Percentiles rank a stretch among this genome's conserved stretches.
Conservation (phyloP, 2,113 vertebrate genomes). For the Xiphorhynchus elegans region DNA sequence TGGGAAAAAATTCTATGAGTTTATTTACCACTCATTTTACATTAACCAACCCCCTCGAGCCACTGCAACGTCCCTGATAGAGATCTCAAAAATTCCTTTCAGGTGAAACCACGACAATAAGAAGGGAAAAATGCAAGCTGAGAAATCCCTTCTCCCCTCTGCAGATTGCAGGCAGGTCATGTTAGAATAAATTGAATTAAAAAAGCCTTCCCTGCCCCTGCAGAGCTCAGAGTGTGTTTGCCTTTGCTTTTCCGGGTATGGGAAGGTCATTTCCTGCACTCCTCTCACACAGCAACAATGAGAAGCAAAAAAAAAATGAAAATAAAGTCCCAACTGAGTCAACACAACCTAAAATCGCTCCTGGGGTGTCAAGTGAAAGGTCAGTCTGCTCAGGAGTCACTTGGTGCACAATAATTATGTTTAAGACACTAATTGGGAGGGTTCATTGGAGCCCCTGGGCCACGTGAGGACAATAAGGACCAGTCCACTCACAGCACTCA, state of each 20-base stretch:
- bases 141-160: not conserved
- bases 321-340: not conserved
- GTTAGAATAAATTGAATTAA: too few relatives aligned
- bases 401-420: not conserved
- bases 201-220: not conserved
- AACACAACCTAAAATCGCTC: not conserved
- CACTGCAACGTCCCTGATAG: not conserved
- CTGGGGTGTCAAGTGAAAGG: not conserved
- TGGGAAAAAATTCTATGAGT: not conserved
- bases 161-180: not conserved
- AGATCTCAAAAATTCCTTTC: not conserved
- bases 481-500: not conserved
- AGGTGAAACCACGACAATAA: not conserved
- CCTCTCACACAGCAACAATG: not conserved
- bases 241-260: not conserved
- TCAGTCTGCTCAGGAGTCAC: not conserved
- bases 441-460: not conserved
- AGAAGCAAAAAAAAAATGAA: not conserved
- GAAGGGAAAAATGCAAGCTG: not conserved
- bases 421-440: not conserved
- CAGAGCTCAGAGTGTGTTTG: not conserved
- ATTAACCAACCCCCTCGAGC: not conserved
- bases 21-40: not conserved
- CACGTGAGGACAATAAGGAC: not conserved
- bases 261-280: not conserved